Percentiles rank a stretch among this genome's conserved stretches.
Conservation (phyloP, 2,113 vertebrate genomes). For the Saguinus imperator region DNA sequence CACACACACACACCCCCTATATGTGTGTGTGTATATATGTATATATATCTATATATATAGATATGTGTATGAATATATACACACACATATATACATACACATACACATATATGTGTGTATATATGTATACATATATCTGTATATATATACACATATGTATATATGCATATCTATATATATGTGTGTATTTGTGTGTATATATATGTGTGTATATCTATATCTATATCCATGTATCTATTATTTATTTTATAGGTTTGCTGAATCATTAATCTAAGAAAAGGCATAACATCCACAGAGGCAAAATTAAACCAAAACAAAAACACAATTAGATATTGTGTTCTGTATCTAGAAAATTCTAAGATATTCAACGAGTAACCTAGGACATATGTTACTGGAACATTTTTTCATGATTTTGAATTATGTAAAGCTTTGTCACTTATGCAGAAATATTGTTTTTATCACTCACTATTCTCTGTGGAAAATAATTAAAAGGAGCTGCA, state of each 20-base stretch:
- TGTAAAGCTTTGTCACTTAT: neutral
- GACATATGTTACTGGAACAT: neutral
- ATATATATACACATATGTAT: too few species aligned
- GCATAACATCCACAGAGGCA: neutral
- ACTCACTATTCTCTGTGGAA: too few species aligned
- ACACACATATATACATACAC: too few species aligned
- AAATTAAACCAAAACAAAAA: neutral
- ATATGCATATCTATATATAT: too few species aligned
- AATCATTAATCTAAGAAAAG: neutral
- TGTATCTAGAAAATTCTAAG: neutral
- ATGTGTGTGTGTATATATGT: too few species aligned
- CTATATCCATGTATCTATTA: neutral
- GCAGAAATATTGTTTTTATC: neutral
- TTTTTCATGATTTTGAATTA: slow-evolving; percentile 8
- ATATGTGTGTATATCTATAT: too few species aligned
- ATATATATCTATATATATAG: too few species aligned
- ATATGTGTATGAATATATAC: too few species aligned
- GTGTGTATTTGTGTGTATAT: too few species aligned
- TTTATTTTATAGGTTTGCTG: neutral
- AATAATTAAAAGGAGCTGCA: neutral
- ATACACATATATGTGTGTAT: too few species aligned
- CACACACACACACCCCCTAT: too few species aligned
- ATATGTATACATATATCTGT: too few species aligned
- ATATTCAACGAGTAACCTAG: neutral
- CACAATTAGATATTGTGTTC: neutral